phyloP scores from a whole-genome alignment of 2,797 vertebrate species.

The Aselliscus stoliczkanus region DNA sequence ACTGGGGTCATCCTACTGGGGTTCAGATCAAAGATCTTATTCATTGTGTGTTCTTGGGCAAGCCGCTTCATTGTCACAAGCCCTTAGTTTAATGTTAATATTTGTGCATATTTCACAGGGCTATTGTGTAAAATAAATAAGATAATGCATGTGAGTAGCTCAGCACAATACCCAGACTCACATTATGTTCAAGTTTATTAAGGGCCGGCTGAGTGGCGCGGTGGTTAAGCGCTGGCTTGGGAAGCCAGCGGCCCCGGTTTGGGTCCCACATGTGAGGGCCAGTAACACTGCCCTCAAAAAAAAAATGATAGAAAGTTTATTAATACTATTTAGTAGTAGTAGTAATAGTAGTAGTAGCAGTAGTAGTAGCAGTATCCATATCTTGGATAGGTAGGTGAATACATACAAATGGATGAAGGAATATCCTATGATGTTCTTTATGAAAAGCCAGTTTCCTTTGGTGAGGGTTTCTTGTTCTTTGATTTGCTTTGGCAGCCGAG shows the following conservation, averaged over 20 bases:
- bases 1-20: neutral
- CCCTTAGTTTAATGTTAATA: neutral
- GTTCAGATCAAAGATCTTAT: neutral
- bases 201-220: no score
- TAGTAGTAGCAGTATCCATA: neutral
- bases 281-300: no score
- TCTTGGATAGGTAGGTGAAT: neutral
- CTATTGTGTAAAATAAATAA: neutral
- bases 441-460: neutral
- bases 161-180: neutral
- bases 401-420: neutral
- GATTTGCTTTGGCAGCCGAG: neutral
- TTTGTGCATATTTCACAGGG: neutral
- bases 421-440: neutral
- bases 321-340: neutral
- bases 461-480: constrained; percentile 27
- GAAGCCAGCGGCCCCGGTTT: no score
- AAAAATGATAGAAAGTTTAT: no score
- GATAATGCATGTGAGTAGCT: neutral
- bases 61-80: neutral
- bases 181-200: neutral
- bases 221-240: no score
- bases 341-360: neutral
- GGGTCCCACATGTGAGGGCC: no score
- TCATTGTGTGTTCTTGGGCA: neutral